These are phyloP conservation scores for Xestia rhomboidea DNA, from an alignment of 2,888 invertebrate species.

Conservation along the genomic window DNA sequence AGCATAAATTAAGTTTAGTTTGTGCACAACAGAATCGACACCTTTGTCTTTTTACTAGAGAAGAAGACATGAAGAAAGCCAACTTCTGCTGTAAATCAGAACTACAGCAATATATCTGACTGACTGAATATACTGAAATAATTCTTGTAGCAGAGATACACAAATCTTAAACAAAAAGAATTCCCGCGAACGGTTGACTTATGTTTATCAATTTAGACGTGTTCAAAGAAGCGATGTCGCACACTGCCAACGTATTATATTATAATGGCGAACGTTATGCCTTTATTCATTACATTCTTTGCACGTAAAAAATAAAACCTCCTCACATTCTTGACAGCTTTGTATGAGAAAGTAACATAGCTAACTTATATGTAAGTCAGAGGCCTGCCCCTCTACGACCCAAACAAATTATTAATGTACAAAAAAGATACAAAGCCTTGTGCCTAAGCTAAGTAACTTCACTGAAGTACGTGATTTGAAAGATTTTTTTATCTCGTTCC, in stretches of 20 bases:
- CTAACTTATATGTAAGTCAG: conserved; percentile 81
- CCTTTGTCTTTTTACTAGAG: conserved; percentile 5
- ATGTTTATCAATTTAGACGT: conserved; percentile 77
- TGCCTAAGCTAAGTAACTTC: conserved; percentile 82
- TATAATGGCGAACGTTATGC: conserved; percentile 78
- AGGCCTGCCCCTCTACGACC: conserved; percentile 76
- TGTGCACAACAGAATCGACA: too few relatives aligned
- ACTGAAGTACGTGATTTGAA: conserved; percentile 84
- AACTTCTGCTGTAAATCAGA: conserved; percentile 27
- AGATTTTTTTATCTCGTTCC: conserved; percentile 77
- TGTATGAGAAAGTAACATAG: conserved; percentile 82
- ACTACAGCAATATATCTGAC: conserved; percentile 20
- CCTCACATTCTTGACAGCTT: conserved; percentile 82
- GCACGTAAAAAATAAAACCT: conserved; percentile 88
- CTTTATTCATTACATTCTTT: conserved; percentile 84
- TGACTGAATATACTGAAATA: conserved; percentile 40
- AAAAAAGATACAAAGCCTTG: conserved; percentile 83
- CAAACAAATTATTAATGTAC: conserved; percentile 85
- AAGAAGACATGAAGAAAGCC: conserved; percentile 5
- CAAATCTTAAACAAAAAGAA: conserved; percentile 38
- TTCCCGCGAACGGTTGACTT: conserved; percentile 68
- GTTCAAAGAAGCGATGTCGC: conserved; percentile 67
- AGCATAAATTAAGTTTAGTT: too few relatives aligned
- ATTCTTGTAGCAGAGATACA: conserved; percentile 20
- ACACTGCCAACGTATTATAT: conserved; percentile 73